These are phyloP conservation scores for Pituophis catenifer DNA, from an alignment of 2,113 vertebrate species.

Conservation along the genomic window DNA sequence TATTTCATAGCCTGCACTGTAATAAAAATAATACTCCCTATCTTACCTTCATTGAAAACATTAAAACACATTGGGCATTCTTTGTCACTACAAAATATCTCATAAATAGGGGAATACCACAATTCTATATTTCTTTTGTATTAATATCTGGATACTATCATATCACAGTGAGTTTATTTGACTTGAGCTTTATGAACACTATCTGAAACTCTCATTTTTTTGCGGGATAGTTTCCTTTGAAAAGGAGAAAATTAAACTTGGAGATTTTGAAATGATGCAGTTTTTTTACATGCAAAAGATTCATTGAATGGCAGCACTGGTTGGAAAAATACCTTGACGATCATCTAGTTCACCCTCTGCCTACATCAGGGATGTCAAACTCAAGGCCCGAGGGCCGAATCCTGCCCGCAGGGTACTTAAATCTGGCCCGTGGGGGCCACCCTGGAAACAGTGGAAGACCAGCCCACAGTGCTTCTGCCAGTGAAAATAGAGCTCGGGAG, in stretches of 20 bases:
- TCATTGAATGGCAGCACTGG: background rate
- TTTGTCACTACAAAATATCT: background rate
- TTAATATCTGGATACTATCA: background rate
- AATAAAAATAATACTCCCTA: background rate
- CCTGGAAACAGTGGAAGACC: too few species aligned
- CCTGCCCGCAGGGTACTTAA: too few species aligned
- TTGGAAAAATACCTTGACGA: background rate
- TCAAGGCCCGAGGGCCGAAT: too few species aligned
- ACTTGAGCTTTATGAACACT: background rate
- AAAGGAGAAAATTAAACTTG: background rate
- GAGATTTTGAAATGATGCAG: background rate
- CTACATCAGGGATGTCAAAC: too few species aligned
- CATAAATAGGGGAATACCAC: background rate
- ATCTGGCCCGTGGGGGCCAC: too few species aligned
- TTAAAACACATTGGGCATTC: background rate
- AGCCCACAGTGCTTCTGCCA: too few species aligned
- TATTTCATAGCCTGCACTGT: background rate
- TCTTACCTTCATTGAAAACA: background rate
- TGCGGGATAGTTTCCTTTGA: background rate
- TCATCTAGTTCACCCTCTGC: background rate
- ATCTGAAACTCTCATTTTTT: background rate
- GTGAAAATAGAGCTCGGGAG: too few species aligned
- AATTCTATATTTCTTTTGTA: background rate
- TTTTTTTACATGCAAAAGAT: background rate
- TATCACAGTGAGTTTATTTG: background rate